Evolutionary conservation across 2,797 vertebrate species (phyloP), one percentile per base, ranked within the genome.

Genomic region (Euphonia xanthogaster): DNA sequence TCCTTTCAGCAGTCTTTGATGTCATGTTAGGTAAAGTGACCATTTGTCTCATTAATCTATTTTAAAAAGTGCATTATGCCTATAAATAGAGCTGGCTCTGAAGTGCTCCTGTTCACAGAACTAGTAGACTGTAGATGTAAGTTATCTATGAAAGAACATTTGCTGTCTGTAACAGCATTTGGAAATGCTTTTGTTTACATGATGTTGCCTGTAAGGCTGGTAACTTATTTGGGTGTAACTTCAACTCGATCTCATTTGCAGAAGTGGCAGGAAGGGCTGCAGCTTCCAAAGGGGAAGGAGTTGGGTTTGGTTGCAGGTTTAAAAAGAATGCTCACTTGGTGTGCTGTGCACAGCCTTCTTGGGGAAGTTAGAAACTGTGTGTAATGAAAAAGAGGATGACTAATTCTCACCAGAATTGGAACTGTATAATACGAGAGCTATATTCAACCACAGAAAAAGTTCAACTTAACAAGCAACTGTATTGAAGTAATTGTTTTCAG

Each of bases 151-250:
- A 67, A 65, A 89, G 39, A 73, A 50, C 75, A 94, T 21, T 47
- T 2, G 4, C 84, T 82, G 82, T 74, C 45, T 37, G 16, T 61
- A 83, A 40, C 24, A 58, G 61, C 86, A 42, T 84, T 88, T 90
- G 71, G 80, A 90, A 93, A 85, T 84, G 61, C 72, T 94, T 94
- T 51, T 82, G 82, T 94, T 97, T 92, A 94, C 81, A 77, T 50
- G 67, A 11, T 45, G 16, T 10, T 92, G 88, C 66, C 54, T 79
- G 50, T 67, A 45, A 78, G 82, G 78, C 53, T 79, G 17, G 35
- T 76, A 65, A 75, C 37, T 81, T 37, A 54, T 60, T 66, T 65
- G 67, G 62, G 28, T 3, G 1, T 37, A 57, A 44, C 67, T 82
- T 61, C 44, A 53, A 24, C 16, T 33, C 42, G 24, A 14, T 33